Evolutionary conservation across 2,113 vertebrate species (phyloP), one percentile per base, ranked within the genome.

Genomic region (Lucifuga dentata): DNA sequence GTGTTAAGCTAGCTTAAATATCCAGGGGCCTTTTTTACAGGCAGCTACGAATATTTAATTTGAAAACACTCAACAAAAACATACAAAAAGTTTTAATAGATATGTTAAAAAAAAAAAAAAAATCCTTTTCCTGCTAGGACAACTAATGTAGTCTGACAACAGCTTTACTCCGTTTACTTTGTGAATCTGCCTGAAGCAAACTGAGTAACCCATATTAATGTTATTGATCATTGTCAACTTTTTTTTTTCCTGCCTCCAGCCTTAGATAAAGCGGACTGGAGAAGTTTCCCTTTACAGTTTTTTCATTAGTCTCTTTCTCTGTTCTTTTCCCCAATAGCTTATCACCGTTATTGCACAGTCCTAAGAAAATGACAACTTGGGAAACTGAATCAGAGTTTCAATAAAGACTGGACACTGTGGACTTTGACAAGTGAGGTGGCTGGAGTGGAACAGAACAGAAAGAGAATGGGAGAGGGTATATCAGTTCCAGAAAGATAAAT

Each of bases 151-250:
- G 67, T 52, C 26, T 38, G 21, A 40, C 36, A 21, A 38, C 32
- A 62, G 51, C 53, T 64, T 33, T 56, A 15, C n/a, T 56, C 56
- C 62, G 65, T 80, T 73, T 41, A 32, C 56, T 6, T 32, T 64
- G 50, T 68, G 73, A 57, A 81, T 88, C 81, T 74, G 73, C 69
- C 80, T 12, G 43, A 63, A 81, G 85, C 75, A 73, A 45, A 11
- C 59, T 64, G 68, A 44, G 71, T 70, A 70, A 73, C 75, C 68
- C 62, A 84, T 86, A 91, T 91, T 89, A 90, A 90, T 81, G 87
- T 82, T 87, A 89, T 91, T 89, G 89, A 93, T 93, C 91, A 91
- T 52, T 84, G 89, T 90, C 89, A 89, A 76, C 72, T 75, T 84
- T 68, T 72, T 75, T 84, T 68, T 72, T 56, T 67, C 45, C 76